Evolutionary conservation across 2,797 vertebrate species (phyloP).

Genomic region (Pseudochirops corinnae): DNA sequence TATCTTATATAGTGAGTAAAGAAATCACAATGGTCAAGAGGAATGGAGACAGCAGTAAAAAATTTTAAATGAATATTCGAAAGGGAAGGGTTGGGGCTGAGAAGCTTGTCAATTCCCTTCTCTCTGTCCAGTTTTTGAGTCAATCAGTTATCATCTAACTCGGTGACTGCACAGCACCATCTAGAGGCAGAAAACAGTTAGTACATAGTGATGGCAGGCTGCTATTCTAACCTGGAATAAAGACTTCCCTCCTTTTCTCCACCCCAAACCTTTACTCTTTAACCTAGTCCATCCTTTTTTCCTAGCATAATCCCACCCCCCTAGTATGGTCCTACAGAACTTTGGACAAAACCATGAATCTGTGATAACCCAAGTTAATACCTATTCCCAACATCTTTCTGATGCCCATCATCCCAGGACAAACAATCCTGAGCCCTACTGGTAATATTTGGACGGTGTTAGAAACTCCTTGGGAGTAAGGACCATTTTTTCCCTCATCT

Average conservation of each 20-base stretch:
- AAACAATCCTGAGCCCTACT: neutral
- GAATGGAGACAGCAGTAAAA: neutral
- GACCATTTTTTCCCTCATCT: neutral
- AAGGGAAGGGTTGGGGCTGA: neutral
- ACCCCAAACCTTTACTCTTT: neutral
- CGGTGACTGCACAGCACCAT: conserved; percentile 70
- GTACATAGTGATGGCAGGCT: neutral
- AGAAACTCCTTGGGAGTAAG: neutral
- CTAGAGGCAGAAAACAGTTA: conserved; percentile 68
- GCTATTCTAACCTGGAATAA: neutral
- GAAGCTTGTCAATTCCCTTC: neutral
- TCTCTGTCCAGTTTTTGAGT: neutral
- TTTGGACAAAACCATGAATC: conserved; percentile 37
- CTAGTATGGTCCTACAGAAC: conserved; percentile 46
- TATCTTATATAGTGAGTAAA: neutral
- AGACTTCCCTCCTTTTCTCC: neutral
- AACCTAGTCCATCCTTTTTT: conserved; percentile 27
- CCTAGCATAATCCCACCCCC: neutral
- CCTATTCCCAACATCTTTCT: neutral
- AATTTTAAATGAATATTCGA: neutral
- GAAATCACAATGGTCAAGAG: neutral
- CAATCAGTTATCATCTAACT: neutral
- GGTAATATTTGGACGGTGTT: conserved; percentile 10
- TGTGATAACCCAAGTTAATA: too few species aligned
- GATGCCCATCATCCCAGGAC: too few species aligned